Percentiles rank a stretch among this genome's conserved stretches.
These are phyloP conservation scores for Meloe dianella DNA, from an alignment of 2,888 invertebrate genomes.

Conservation along the genomic window DNA sequence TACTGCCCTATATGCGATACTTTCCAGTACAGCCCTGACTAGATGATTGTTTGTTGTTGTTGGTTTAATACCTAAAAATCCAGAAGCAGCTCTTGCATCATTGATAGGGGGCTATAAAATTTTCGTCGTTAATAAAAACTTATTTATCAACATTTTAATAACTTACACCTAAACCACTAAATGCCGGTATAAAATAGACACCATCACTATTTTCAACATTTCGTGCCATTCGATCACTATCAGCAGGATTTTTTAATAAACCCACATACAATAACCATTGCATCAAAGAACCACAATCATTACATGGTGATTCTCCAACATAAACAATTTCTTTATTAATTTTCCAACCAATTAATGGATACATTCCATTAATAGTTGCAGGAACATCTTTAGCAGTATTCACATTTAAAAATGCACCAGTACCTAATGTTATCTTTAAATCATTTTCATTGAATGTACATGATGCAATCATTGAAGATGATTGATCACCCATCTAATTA, in stretches of 20 bases:
- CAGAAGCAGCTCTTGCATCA: conserved; percentile 82
- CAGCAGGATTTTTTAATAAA: conserved; percentile 68
- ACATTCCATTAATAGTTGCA: conserved; percentile 83
- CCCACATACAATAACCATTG: conserved; percentile 81
- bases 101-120: conserved; percentile 83
- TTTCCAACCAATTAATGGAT: conserved; percentile 91
- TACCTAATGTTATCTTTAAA: conserved; percentile 89
- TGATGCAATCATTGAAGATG: conserved; percentile 88
- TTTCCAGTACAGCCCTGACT: conserved; percentile 83
- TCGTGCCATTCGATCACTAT: conserved; percentile 71
- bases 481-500: conserved; percentile 82
- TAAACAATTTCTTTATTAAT: conserved; percentile 71
- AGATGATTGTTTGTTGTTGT: conserved; percentile 79
- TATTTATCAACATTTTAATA: conserved; percentile 10
- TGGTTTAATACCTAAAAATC: conserved; percentile 79
- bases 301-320: conserved; percentile 84
- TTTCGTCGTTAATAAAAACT: neutral
- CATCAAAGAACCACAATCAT: conserved; percentile 87
- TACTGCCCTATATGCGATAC: conserved; percentile 81
- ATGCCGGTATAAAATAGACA: conserved; percentile 87
- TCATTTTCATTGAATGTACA: conserved; percentile 80
- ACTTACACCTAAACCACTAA: conserved; percentile 83
- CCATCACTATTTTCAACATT: conserved; percentile 75
- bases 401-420: conserved; percentile 87
- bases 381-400: conserved; percentile 79